Conservation (phyloP, 2,113 vertebrate species). For the Menura novaehollandiae region DNA sequence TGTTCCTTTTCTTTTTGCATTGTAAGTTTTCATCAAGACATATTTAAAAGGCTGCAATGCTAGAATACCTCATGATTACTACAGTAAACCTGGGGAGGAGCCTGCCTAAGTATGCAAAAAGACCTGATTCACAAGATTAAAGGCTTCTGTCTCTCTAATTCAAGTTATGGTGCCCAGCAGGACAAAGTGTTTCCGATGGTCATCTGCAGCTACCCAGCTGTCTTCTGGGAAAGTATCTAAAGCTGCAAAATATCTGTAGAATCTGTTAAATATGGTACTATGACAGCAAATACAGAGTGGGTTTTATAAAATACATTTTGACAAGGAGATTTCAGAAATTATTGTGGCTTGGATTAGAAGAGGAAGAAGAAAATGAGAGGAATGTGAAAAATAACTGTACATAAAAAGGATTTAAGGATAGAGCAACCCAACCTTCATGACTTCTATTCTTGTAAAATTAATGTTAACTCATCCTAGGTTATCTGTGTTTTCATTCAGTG, state of each 20-base stretch:
- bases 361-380: background rate
- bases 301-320: background rate
- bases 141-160: background rate
- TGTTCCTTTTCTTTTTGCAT: background rate
- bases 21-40: background rate
- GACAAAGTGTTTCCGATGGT: background rate
- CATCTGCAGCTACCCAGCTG: background rate
- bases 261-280: background rate
- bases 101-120: background rate
- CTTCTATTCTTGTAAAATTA: background rate
- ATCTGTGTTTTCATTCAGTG: background rate
- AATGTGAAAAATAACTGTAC: background rate
- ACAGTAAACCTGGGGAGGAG: background rate
- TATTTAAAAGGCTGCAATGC: background rate
- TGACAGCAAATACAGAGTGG: background rate
- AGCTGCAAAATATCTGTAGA: background rate
- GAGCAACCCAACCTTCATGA: background rate
- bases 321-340: background rate
- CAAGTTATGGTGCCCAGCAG: background rate
- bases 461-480: background rate
- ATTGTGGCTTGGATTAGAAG: background rate
- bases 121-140: background rate
- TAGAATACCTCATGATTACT: background rate
- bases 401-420: background rate
- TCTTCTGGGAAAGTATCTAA: background rate